Evolutionary conservation across 2,113 vertebrate genomes (phyloP).

Genomic region (Elachura formosa): DNA sequence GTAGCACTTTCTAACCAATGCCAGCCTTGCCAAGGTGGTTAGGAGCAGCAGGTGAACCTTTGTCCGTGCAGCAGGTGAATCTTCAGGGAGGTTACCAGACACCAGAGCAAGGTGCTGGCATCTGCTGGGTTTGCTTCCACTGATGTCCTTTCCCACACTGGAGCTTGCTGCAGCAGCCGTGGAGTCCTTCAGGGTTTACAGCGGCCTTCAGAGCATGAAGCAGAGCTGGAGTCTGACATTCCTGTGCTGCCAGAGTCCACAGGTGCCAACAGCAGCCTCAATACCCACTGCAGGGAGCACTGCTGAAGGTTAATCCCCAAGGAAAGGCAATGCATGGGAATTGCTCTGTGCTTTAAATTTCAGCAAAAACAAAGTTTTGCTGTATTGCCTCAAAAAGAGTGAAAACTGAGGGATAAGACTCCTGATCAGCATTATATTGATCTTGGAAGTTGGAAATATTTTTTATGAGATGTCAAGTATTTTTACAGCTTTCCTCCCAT

Average conservation of each 20-base stretch:
- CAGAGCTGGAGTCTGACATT: background rate
- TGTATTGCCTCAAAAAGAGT: background rate
- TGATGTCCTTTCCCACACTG: background rate
- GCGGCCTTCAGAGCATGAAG: background rate
- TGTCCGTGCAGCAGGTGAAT: background rate
- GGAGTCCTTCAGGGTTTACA: background rate
- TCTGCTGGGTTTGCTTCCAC: background rate
- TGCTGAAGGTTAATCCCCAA: accelerated
- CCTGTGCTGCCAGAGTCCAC: accelerated
- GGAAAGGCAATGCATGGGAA: background rate
- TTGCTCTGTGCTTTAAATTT: background rate
- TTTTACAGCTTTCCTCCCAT: background rate
- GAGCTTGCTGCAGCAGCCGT: accelerated
- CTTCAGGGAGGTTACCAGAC: background rate
- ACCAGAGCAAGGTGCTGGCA: background rate
- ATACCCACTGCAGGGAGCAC: background rate
- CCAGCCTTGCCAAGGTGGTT: background rate
- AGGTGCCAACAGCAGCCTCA: background rate
- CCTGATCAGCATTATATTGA: background rate
- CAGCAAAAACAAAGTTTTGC: background rate
- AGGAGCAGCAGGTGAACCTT: background rate
- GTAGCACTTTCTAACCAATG: background rate
- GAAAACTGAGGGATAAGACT: background rate
- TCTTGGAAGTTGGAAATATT: background rate
- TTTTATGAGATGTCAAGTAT: background rate